Base-by-base conservation (phyloP, 2,797 vertebrate species). In the Onychomys arenicola region DNA sequence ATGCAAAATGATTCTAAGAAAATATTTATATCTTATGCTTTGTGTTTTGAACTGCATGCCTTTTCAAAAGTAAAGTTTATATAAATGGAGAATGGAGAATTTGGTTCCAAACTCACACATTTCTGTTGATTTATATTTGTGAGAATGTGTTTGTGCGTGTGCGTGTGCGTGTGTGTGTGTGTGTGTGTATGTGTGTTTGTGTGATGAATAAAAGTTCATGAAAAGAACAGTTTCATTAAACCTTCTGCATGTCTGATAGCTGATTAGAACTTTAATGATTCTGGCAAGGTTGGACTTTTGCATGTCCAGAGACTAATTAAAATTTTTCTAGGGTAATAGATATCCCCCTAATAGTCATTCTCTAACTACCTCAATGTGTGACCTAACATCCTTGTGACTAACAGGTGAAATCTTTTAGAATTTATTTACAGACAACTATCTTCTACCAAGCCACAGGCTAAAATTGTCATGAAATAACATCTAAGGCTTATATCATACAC, bases 1-100 rank as follows among this genome's bases (percentile, higher is more conserved):
- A 88, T 52, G 9, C 8, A 81, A 81, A 84, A 46, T 84, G 71
- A 94, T 61, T n/a, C 21, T 93, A 77, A 21, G 77, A 87, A 94
- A 89, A 82, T 89, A 43, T 65, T 61, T 59, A n/a, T 40, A 5
- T 19, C 0, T 23, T 23, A 27, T 40, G 17, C 10, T 73, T 95
- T 65, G 59, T 65, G 21, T 80, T 84, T 93, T 90, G 65, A 65
- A 29, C 2, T 65, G 25, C 5, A 59, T 46, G 32, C 2, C 16
- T 77, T 83, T 89, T 55, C 37, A 61, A 29, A 91, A 90, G 23
- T 21, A 17, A 2, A 29, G 32, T 34, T 89, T 87, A 87, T 73
- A n/a, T 37, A 25, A 0, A 55, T 13, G 52, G 0, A 25, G 5
- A 0, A 55, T 13, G 52, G 0, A 25, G 5, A 67, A 40, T 37